Evolutionary conservation across 2,797 vertebrate genomes (phyloP).

Genomic region (Ciconia nigra): DNA sequence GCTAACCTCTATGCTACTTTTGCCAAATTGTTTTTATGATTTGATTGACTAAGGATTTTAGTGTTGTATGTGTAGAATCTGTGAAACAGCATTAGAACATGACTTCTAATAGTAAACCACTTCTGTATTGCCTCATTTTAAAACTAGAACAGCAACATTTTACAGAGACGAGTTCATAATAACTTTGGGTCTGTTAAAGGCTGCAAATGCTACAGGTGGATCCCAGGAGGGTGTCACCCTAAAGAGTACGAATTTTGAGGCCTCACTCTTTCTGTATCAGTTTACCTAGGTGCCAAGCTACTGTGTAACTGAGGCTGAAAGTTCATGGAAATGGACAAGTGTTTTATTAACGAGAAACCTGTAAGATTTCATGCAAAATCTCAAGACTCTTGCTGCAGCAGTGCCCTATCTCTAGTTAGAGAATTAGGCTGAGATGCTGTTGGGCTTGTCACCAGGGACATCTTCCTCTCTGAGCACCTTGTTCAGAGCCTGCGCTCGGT

Average conservation of each 20-base stretch:
- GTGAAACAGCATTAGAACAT: not conserved
- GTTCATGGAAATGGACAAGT: not conserved
- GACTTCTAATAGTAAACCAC: not conserved
- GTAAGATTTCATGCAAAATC: not conserved
- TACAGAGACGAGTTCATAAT: not conserved
- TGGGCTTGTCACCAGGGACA: not conserved
- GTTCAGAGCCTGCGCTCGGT: not conserved
- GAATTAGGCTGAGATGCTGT: not conserved
- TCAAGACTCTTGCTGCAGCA: not conserved
- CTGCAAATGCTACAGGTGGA: not conserved
- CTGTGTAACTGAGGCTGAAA: not conserved
- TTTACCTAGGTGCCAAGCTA: not conserved
- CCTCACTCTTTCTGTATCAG: not conserved
- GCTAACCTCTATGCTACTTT: not conserved
- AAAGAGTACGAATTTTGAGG: not conserved
- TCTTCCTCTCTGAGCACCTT: not conserved
- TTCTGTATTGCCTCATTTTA: not conserved
- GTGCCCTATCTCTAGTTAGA: not conserved
- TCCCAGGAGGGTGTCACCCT: not conserved
- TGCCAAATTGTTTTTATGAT: not conserved
- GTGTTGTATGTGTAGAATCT: not conserved
- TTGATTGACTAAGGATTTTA: not conserved
- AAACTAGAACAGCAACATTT: not conserved
- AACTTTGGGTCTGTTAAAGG: not conserved
- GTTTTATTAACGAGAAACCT: not conserved